Evolutionary conservation across 2,113 vertebrate genomes (phyloP), one percentile per base, ranked within the genome.

Genomic region (Megaceryle torquata): DNA sequence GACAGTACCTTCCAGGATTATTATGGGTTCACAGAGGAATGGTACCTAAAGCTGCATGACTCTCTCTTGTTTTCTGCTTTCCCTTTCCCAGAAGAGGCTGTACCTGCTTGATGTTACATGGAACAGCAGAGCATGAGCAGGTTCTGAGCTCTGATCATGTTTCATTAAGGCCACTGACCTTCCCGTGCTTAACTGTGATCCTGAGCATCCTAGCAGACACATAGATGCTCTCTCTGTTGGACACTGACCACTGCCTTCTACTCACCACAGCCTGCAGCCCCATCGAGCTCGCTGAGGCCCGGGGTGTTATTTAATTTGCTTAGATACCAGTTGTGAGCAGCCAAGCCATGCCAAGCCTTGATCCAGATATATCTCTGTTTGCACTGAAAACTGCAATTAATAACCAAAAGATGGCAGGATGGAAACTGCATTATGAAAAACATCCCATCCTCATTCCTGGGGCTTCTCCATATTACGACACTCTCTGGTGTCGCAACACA

Each of bases 171-270:
- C 29, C 77, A 37, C 16, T 37, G 48, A 70, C 35, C 12, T 74
- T 50, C 22, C 46, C 46, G n/a, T 59, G 61, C 43, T 82, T 75
- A 10, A 16, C 7, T 28, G 2, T 28, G 57, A n/a, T 31, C 48
- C 41, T 54, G 65, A 86, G 63, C 51, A 33, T 70, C 91, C 44
- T 18, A 61, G 17, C 4, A 63, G 56, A 19, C 7, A 21, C 10
- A 4, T 7, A 0, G 0, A 3, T 0, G 2, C 15, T 18, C 22
- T 41, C 44, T 15, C 65, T 41, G 8, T 5, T 2, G 7, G 37
- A 39, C 13, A 44, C 10, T 29, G 13, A 44, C 20, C 37, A 7
- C 15, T 20, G 37, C 15, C 33, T 21, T 11, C 82, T 33, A 1
- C 59, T 50, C 20, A 0, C 56, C 11, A 0, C 75, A 31, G 54